Evolutionary conservation across 2,888 invertebrate species (phyloP).

Genomic region (Blastobasis adustella): DNA sequence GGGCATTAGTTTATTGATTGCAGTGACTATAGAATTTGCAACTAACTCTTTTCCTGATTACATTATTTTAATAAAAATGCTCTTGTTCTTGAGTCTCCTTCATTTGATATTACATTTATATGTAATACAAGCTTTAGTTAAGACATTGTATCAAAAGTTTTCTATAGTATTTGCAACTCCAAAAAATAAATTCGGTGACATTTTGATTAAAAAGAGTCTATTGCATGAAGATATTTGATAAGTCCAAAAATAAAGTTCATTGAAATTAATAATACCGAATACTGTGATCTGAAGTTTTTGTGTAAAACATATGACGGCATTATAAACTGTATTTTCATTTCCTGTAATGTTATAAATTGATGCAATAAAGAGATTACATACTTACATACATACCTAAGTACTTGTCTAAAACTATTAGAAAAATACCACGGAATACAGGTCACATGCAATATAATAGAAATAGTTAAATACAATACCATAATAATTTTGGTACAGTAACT

Average conservation of each 20-base stretch:
- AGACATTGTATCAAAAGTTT: slow-evolving; percentile 26
- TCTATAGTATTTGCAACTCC: slow-evolving; percentile 11
- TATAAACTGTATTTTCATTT: too few species aligned
- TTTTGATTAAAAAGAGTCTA: too few species aligned
- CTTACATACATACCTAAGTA: too few species aligned
- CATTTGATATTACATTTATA: slow-evolving; percentile 38
- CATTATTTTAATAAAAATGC: slow-evolving; percentile 30
- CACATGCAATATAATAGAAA: not conserved
- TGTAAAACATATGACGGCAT: slow-evolving; percentile 41
- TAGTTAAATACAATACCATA: not conserved
- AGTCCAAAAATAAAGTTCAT: slow-evolving; percentile 22
- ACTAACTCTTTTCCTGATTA: slow-evolving; percentile 22
- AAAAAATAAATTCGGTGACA: not conserved
- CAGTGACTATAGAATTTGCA: slow-evolving; percentile 28
- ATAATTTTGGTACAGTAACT: not conserved
- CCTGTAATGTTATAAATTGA: too few species aligned
- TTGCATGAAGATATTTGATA: slow-evolving; percentile 19
- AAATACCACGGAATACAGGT: slow-evolving; percentile 38
- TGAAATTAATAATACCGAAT: slow-evolving; percentile 8
- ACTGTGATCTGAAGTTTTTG: slow-evolving; percentile 25
- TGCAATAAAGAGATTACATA: too few species aligned
- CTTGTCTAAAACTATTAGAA: slow-evolving; percentile 36
- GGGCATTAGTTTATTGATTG: slow-evolving; percentile 15
- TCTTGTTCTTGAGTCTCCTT: slow-evolving; percentile 29
- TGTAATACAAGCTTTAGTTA: slow-evolving; percentile 26